These are phyloP conservation scores for Clupea harengus DNA, from an alignment of 2,113 vertebrate species.

Conservation along the genomic window DNA sequence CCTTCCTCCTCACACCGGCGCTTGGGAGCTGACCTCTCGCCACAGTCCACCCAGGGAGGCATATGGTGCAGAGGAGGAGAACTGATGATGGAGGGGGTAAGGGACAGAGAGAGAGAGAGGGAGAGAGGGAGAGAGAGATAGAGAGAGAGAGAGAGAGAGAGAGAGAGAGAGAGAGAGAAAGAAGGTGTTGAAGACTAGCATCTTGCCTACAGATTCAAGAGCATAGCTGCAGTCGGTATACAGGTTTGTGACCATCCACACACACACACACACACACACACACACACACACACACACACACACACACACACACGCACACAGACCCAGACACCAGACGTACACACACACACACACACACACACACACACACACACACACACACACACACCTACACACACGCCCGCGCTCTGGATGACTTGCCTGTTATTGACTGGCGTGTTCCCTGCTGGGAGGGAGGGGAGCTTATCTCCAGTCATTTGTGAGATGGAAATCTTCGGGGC, in stretches of 20 bases:
- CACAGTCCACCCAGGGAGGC: background rate
- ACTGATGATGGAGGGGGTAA: background rate
- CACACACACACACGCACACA: background rate
- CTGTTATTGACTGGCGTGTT: background rate
- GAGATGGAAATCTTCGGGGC: background rate
- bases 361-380: background rate
- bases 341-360: background rate
- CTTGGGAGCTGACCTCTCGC: background rate
- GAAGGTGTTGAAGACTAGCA: background rate
- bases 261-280: background rate
- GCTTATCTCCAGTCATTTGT: background rate
- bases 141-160: background rate
- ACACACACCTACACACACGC: background rate
- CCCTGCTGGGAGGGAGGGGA: conserved; percentile 13
- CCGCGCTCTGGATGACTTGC: conserved; percentile 18
- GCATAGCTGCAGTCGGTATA: background rate
- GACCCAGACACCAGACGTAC: no score
- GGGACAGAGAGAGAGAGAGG: background rate
- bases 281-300: background rate
- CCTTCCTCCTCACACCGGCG: conserved; percentile 1
- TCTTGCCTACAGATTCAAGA: no score
- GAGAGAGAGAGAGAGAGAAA: background rate
- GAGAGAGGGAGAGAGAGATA: no score
- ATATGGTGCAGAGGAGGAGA: background rate
- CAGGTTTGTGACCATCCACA: background rate